Evolutionary conservation across 2,113 vertebrate species (phyloP), one percentile per base, ranked within the genome.

Genomic region (Gavia stellata): DNA sequence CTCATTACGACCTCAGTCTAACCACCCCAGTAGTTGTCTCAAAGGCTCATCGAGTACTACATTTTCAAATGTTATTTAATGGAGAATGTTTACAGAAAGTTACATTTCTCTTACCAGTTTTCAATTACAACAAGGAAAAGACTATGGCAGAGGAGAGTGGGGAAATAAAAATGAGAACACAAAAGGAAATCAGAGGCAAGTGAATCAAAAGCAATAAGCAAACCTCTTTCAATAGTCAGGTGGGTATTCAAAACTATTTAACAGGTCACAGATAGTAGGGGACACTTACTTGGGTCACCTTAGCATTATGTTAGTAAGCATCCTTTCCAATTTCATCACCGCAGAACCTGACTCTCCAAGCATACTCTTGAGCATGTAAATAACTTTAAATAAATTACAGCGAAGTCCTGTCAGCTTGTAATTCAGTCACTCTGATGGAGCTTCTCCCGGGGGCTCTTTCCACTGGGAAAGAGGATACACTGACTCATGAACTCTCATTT

Each of bases 1-100:
- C 72, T 82, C 81, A 53, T 88, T 96, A 92, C 11, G 12, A 85
- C 93, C 88, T 94, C 90, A 88, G 80, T 94, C 92, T 81, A 88
- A 82, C 33, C 72, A 68, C 53, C 36, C 49, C 83, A 53, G 70
- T 12, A 79, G 68, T 52, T 10, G 4, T 40, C 83, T 75, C 78
- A 68, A 78, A 84, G 78, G 63, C 44, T 81, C n/a, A 52, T 75
- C 0, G 0, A 90, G 38, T 58, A 18, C 42, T 40, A 44, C 24
- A 21, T 44, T 75, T 92, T 56, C 13, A 81, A 95, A 74, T 12
- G 12, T 45, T 67, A 38, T 85, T 89, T 81, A 83, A 84, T 9
- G 3, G 10, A 84, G 53, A 85, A 61, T 6, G 6, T 80, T 95
- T 62, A 44, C 5, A 33, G 79, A 65, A 92, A 86, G 70, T 58